Evolutionary conservation across 2,888 invertebrate genomes (phyloP).

Genomic region (Chrysodeixis includens): DNA sequence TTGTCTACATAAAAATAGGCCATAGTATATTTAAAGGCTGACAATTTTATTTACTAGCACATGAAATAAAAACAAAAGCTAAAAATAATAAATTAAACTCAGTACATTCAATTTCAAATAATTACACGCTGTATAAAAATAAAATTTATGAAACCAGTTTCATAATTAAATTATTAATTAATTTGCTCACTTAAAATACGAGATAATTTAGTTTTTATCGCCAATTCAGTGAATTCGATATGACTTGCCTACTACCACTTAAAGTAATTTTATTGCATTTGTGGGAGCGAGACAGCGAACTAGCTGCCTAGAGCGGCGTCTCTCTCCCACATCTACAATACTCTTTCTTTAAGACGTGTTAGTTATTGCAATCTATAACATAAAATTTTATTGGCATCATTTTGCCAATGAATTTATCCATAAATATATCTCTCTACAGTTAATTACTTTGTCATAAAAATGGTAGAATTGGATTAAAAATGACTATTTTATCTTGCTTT

Average conservation of each 20-base stretch:
- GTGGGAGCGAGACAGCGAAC: too few species aligned
- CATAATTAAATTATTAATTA: conserved; percentile 11
- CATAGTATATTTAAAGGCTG: too few species aligned
- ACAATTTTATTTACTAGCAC: too few species aligned
- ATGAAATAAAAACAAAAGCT: too few species aligned
- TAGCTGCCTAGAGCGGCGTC: too few species aligned
- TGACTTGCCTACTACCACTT: too few species aligned
- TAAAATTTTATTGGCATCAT: conserved; percentile 27
- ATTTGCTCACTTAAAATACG: conserved; percentile 10
- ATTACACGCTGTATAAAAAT: neutral
- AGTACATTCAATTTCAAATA: neutral
- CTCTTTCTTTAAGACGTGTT: too few species aligned
- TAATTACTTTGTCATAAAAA: conserved; percentile 15
- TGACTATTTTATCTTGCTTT: neutral
- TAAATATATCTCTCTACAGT: neutral
- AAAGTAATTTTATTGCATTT: too few species aligned
- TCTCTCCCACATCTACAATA: too few species aligned
- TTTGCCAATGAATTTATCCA: conserved; percentile 8
- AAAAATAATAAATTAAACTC: too few species aligned
- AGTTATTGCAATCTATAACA: conserved; percentile 14
- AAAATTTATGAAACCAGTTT: conserved; percentile 3
- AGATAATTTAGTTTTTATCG: conserved; percentile 22
- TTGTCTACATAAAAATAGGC: too few species aligned
- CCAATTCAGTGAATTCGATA: conserved; percentile 11
- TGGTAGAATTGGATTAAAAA: neutral